A percentile compares a stretch with the other conserved stretches of the same genome.
Conservation (phyloP, 2,113 vertebrate genomes). For the Natator depressus region DNA sequence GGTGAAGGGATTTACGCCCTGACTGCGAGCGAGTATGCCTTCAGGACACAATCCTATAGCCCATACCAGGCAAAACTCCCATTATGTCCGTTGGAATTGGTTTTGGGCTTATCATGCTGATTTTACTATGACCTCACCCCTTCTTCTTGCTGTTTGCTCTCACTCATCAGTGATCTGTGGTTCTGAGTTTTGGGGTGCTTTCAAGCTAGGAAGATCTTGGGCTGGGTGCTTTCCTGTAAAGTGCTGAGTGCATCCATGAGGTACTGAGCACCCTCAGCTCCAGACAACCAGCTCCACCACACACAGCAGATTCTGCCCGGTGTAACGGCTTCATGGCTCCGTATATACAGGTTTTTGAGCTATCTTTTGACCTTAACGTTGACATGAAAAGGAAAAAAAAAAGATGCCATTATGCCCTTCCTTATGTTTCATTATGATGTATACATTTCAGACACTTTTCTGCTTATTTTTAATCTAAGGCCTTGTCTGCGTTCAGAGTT, state of each 20-base stretch:
- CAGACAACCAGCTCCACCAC: background rate
- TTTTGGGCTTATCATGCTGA: background rate
- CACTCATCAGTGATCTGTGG: background rate
- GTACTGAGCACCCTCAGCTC: background rate
- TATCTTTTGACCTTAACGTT: background rate
- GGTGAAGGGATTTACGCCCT: background rate
- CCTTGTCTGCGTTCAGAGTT: background rate
- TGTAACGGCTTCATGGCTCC: background rate
- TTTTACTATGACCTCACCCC: background rate
- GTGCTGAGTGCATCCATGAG: background rate
- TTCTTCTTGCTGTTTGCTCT: background rate
- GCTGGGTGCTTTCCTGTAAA: background rate
- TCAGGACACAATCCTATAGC: background rate
- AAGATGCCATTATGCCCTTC: background rate
- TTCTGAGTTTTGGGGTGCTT: background rate
- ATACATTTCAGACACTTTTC: background rate
- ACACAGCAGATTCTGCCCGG: background rate
- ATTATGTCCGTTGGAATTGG: background rate
- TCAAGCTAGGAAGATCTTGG: background rate
- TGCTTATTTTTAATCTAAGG: background rate
- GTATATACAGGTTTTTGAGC: background rate
- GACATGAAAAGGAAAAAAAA: too few species aligned
- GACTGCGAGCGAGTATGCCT: background rate
- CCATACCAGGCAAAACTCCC: background rate
- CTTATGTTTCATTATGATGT: background rate